Conservation (phyloP, 37 sponge, comb jelly and placozoan species). For the Bolinopsis microptera region DNA sequence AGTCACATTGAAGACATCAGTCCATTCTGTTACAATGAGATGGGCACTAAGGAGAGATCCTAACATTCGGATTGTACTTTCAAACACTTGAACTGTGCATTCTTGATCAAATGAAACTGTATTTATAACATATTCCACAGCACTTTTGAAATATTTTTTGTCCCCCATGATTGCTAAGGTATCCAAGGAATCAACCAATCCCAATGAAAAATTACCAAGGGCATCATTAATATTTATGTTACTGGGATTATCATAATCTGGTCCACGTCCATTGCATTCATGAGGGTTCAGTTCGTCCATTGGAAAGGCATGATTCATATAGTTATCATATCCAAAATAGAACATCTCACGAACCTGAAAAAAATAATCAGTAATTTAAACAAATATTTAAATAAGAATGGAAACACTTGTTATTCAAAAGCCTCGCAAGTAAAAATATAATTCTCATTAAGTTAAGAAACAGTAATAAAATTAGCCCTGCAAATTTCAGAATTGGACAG, state of each 20-base stretch:
- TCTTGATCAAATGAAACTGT: slow-evolving; percentile 79
- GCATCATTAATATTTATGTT: slow-evolving; percentile 89
- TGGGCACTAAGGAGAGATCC: slow-evolving; percentile 90
- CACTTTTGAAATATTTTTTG: slow-evolving; percentile 79
- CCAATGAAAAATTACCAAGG: slow-evolving; percentile 90
- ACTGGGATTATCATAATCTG: slow-evolving; percentile 82
- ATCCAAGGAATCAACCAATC: slow-evolving; percentile 89
- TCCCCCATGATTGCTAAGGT: slow-evolving; percentile 74
- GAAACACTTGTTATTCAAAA: too few relatives aligned
- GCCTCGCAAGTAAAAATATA: too few relatives aligned
- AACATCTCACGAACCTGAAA: slow-evolving; percentile 80
- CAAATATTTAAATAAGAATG: neutral
- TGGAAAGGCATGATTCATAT: slow-evolving; percentile 94
- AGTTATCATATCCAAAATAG: slow-evolving; percentile 95
- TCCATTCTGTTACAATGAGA: slow-evolving; percentile 78
- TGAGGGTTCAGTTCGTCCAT: slow-evolving; percentile 93
- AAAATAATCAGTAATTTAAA: neutral
- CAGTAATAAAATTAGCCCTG: too few relatives aligned
- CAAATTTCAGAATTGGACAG: too few relatives aligned
- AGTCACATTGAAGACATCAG: slow-evolving; percentile 75
- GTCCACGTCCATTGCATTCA: slow-evolving; percentile 87
- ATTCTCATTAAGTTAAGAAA: too few relatives aligned
- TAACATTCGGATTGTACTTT: slow-evolving; percentile 93
- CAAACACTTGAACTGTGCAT: slow-evolving; percentile 96
- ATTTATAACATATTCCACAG: slow-evolving; percentile 79